phyloP scores from a whole-genome alignment of 2,113 vertebrate genomes.

The Zosterops pallidus region DNA sequence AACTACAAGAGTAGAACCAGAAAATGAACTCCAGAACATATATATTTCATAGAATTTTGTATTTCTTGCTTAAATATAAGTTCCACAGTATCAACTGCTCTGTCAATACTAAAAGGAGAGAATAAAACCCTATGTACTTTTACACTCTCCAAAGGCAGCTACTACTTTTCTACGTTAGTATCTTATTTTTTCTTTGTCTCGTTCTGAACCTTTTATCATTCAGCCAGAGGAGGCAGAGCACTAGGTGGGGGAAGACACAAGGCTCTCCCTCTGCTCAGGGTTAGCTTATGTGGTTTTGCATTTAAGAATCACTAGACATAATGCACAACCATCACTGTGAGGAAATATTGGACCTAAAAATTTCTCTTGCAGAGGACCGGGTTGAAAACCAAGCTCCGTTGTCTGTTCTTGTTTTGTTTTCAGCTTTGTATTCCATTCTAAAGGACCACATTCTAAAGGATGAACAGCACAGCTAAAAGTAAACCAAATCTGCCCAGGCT shows the following conservation, averaged over 20 bases:
- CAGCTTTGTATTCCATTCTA: not conserved
- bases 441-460: not conserved
- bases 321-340: not conserved
- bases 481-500: not conserved
- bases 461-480: not conserved
- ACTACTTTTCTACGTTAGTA: not conserved
- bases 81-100: not conserved
- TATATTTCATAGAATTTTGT: not conserved
- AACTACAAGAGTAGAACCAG: not conserved
- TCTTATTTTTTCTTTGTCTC: not conserved
- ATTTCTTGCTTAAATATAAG: not conserved
- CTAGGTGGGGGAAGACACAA: not conserved
- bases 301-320: not conserved
- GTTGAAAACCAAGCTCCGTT: not conserved
- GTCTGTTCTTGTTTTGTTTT: not conserved
- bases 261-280: not conserved
- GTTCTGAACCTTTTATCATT: not conserved
- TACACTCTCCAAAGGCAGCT: not conserved
- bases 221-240: not conserved
- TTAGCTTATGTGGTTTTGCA: not conserved
- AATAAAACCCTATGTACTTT: not conserved
- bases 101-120: not conserved
- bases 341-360: not conserved
- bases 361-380: not conserved
- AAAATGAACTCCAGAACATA: not conserved